Base-by-base conservation (phyloP, 2,888 invertebrate species). In the Frankliniella intonsa region DNA sequence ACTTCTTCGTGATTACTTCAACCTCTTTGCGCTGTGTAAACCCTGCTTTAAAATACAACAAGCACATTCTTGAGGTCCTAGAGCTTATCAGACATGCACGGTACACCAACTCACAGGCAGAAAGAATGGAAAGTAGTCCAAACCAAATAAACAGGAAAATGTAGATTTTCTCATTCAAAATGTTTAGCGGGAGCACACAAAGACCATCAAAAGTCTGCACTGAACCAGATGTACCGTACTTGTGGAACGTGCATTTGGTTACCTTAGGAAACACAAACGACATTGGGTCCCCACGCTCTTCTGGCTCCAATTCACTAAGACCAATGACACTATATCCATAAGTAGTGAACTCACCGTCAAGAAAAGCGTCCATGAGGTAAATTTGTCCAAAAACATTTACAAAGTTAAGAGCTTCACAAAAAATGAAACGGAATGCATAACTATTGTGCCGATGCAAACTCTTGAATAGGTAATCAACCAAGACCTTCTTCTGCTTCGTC, bases 141-240 rank as follows among this genome's bases (percentile, higher is more conserved):
- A 94, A 93, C 96, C 96, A 96, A 88, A 95, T 96, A 96, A 96
- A 97, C 10, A 96, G 89, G 85, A 95, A 92, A 0, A 92, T 91
- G 89, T 94, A 97, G 85, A 97, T 96, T 89, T 97, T 97, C 88
- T 97, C 97, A 87, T 97, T 96, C 86, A 97, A 93, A 85, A 97
- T 93, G 88, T 97, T 97, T 81, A 97, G 90, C 0, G 97, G 95
- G 92, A 97, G 94, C 80, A 97, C 94, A 88, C 97, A 97, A 82
- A 97, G 91, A 0, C 95, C 95, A 86, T 97, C 97, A 88, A 95
- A 94, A 85, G 92, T 91, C 88, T 97, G 95, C 82, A 97, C 92
- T 1, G 93, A 91, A 0, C 97, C 97, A 0, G 95, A 94, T 0
- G 95, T 92, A 89, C 97, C 97, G 88, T 93, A 96, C 89, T 95